A percentile compares a stretch with the other conserved stretches of the same genome.
phyloP scores from a whole-genome alignment of 2,888 invertebrate genomes.

The Rhorus exstirpatorius region DNA sequence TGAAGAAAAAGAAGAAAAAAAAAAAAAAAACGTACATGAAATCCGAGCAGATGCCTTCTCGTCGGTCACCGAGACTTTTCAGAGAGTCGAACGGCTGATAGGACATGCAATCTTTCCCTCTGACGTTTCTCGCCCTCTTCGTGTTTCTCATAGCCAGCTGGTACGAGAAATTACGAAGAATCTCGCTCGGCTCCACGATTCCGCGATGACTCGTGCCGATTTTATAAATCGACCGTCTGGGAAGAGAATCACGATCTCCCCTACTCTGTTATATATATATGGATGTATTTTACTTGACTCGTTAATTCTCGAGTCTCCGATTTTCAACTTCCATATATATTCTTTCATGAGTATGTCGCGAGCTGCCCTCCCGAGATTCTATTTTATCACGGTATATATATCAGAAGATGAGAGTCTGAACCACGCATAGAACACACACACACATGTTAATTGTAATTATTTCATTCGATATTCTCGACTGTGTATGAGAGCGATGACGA shows the following conservation, averaged over 20 bases:
- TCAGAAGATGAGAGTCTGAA: slow-evolving; percentile 1
- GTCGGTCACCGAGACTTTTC: not conserved
- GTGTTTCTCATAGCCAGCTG: slow-evolving; percentile 61
- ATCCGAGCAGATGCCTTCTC: slow-evolving; percentile 28
- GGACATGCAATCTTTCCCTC: not conserved
- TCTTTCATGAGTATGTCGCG: slow-evolving; percentile 55
- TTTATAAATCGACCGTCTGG: slow-evolving; percentile 65
- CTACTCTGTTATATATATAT: slow-evolving; percentile 48
- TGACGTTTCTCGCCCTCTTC: slow-evolving; percentile 4
- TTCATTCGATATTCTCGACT: slow-evolving; percentile 63
- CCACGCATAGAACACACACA: slow-evolving; percentile 6
- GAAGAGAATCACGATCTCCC: slow-evolving; percentile 70
- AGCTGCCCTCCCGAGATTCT: slow-evolving; percentile 45
- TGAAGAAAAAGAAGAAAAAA: slow-evolving; percentile 1
- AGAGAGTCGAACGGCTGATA: not conserved
- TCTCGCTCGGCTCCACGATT: slow-evolving; percentile 61
- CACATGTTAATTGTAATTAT: slow-evolving; percentile 56
- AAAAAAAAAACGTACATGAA: not conserved
- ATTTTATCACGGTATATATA: slow-evolving; percentile 49
- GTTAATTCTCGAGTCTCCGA: slow-evolving; percentile 58
- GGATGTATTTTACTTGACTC: slow-evolving; percentile 42
- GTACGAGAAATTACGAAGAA: slow-evolving; percentile 71
- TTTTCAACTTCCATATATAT: slow-evolving; percentile 54
- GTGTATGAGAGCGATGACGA: slow-evolving; percentile 1
- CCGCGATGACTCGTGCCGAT: slow-evolving; percentile 77